Evolutionary conservation across 2,888 invertebrate genomes (phyloP), one percentile per base, ranked within the genome.

Genomic region (Teinopalpus imperialis): DNA sequence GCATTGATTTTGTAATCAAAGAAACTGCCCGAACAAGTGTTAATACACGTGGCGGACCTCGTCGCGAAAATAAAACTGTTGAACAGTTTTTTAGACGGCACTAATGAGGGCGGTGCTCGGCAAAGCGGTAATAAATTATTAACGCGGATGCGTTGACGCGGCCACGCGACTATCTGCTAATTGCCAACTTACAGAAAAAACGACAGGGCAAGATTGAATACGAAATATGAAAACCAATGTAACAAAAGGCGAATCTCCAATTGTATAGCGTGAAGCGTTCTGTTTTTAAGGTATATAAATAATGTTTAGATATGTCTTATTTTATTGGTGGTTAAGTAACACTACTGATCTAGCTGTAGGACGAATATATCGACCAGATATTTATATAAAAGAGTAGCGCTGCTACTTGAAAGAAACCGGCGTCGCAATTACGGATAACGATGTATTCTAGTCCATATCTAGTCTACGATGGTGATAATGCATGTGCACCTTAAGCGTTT

Each of bases 91-190:
- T 65, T 57, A 50, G 48, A 52, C 49, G 54, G 58, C 40, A 51
- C 64, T 81, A 75, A 81, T 80, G 74, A 81, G 77, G 62, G 66
- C 49, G 58, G 61, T 63, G 63, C 67, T 66, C 57, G 62, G 64
- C 65, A 63, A 57, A 51, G 53, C 49, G 52, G 56, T 59, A 51
- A 73, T 79, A 74, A 74, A 72, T 75, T 67, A 72, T 56, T 50
- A 59, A 65, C 57, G 51, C 67, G 69, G 70, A 81, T 74, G 72
- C 69, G 74, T 60, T 59, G 63, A 66, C 59, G 60, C 54, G 36
- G 64, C 63, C 73, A 74, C 70, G 66, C 74, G 74, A 69, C 71
- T 61, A 55, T 59, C 55, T 53, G 52, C 52, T 57, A 54, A 62
- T 63, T 61, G 62, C 62, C 63, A 56, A 66, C 64, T 63, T 35